Percentiles rank a stretch among this genome's conserved stretches.
These are phyloP conservation scores for Glyphotaelius pellucidus DNA, from an alignment of 2,888 invertebrate species.

Conservation along the genomic window DNA sequence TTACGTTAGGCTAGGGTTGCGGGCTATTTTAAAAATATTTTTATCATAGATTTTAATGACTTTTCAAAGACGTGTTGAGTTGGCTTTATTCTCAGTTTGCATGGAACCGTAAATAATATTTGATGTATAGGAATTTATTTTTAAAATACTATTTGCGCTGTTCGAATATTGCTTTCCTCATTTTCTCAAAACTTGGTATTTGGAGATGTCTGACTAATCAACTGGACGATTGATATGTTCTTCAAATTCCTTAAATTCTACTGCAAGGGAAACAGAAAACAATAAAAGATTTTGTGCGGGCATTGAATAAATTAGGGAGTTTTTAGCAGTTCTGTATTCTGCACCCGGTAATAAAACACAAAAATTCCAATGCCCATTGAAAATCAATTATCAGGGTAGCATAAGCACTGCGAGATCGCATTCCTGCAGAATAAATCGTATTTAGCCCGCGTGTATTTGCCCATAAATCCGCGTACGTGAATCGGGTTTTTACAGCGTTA, in stretches of 20 bases:
- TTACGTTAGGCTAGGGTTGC: too few species aligned
- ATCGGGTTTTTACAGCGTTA: slow-evolving; percentile 35
- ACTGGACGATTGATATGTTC: background rate
- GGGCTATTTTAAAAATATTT: too few species aligned
- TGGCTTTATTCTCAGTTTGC: too few species aligned
- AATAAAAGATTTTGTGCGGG: background rate
- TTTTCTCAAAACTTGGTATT: too few species aligned
- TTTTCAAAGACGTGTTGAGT: too few species aligned
- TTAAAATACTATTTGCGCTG: too few species aligned
- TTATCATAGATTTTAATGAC: too few species aligned
- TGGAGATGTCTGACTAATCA: too few species aligned
- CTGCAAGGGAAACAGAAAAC: background rate
- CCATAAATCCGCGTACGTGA: slow-evolving; percentile 25
- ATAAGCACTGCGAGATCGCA: slow-evolving; percentile 26
- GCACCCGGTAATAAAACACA: background rate
- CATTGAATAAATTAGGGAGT: background rate
- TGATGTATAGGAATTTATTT: too few species aligned
- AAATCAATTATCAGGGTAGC: slow-evolving; percentile 30
- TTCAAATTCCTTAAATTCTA: background rate
- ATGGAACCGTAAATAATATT: too few species aligned
- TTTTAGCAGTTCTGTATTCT: slow-evolving; percentile 2
- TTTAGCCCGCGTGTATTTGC: slow-evolving; percentile 38
- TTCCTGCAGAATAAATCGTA: slow-evolving; percentile 35
- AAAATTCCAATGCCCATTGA: slow-evolving; percentile 30
- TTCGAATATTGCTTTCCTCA: too few species aligned